Evolutionary conservation across 1,140 invertebrate species (phyloP).

Genomic region (Aphidius ervi): DNA sequence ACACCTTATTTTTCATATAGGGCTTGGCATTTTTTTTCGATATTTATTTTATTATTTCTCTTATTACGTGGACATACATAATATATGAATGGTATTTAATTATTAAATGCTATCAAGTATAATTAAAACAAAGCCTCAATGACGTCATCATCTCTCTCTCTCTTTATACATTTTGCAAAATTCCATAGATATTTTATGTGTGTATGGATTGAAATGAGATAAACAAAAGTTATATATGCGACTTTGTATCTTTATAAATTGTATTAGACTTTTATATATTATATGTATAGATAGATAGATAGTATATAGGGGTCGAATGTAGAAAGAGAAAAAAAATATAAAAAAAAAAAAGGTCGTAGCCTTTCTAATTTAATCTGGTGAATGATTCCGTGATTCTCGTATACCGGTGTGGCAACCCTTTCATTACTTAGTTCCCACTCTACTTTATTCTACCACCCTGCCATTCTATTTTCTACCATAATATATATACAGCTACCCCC

Average conservation of each 20-base stretch:
- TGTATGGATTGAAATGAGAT: background rate
- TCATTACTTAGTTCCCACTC: constrained; percentile 51
- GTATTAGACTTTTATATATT: background rate
- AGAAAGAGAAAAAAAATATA: constrained; percentile 9
- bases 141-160: too few relatives aligned
- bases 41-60: constrained; percentile 15
- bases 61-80: background rate
- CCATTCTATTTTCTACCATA: too few relatives aligned
- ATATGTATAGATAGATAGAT: too few relatives aligned
- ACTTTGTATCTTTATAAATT: background rate
- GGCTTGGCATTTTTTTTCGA: constrained; percentile 16
- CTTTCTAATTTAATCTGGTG: constrained; percentile 55
- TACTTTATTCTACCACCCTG: too few relatives aligned
- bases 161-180: too few relatives aligned
- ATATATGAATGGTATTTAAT: background rate
- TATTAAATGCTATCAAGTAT: too few relatives aligned
- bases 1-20: constrained; percentile 14
- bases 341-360: constrained; percentile 32
- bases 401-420: constrained; percentile 43
- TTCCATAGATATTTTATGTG: background rate
- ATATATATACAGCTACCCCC: too few relatives aligned
- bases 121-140: too few relatives aligned
- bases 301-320: background rate
- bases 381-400: constrained; percentile 54
- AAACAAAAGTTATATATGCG: constrained; percentile 1